phyloP scores from a whole-genome alignment of 92 coral and sea anemone species.

The Actinernus sp. region DNA sequence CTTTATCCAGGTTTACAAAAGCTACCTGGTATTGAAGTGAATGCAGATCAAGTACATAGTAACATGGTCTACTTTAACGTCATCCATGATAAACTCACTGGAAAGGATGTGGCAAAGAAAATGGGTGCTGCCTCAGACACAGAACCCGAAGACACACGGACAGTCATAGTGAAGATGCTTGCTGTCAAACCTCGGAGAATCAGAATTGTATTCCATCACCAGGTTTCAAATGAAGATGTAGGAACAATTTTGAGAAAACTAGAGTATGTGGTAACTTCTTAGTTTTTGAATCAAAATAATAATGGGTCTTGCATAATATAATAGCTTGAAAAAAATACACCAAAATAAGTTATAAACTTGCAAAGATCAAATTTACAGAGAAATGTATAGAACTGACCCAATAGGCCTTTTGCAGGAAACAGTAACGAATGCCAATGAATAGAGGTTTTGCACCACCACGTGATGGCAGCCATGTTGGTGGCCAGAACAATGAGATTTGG shows the following conservation, averaged over 20 bases:
- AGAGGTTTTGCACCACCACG: no score
- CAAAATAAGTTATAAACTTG: not conserved
- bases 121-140: slow-evolving; percentile 34
- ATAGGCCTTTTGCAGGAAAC: no score
- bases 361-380: not conserved
- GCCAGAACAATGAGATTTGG: no score
- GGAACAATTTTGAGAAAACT: slow-evolving; percentile 45
- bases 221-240: slow-evolving; percentile 58
- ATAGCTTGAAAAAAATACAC: no score
- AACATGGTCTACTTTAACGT: slow-evolving; percentile 75
- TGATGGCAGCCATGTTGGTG: no score
- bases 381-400: not conserved
- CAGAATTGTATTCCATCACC: slow-evolving; percentile 79
- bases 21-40: slow-evolving; percentile 62
- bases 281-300: not conserved
- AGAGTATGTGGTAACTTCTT: no score
- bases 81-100: slow-evolving; percentile 47
- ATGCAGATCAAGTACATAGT: slow-evolving; percentile 44
- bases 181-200: slow-evolving; percentile 32
- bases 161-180: slow-evolving; percentile 46
- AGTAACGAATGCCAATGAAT: no score
- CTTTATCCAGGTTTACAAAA: slow-evolving; percentile 50
- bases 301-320: not conserved
- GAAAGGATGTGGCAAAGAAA: slow-evolving; percentile 57
- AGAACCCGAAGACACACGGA: slow-evolving; percentile 38